Evolutionary conservation across 2,888 invertebrate species (phyloP), one percentile per base, ranked within the genome.

Genomic region (Tetanocera ferruginea): DNA sequence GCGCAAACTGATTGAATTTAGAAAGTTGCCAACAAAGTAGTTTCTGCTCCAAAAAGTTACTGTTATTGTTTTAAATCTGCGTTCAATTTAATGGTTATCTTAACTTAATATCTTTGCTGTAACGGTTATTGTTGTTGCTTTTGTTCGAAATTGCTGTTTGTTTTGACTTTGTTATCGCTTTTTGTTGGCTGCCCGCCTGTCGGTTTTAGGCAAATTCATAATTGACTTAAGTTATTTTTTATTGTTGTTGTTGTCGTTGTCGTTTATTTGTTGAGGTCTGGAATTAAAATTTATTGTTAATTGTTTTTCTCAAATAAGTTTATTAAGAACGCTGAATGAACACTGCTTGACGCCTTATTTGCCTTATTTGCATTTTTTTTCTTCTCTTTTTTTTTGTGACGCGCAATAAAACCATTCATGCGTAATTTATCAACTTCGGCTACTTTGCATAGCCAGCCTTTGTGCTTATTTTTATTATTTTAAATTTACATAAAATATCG

Each of bases 21-120:
- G 70, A 70, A 70, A 70, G 70, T 70, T 70, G 70, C 70, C 52
- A 51, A 25, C 49, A 51, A 69, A 43, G 51, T 69, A 25, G 25
- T 49, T 69, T 43, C 19, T 25, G 51, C 43, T 43, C n/a, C 43
- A 51, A 23, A 14, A 49, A 69, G 25, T 23, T 31, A 34, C 64
- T 31, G 64, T 64, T 64, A 31, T 28, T 70, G 52, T 25, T 17
- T 23, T 69, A 28, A 69, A 28, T 43, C 19, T 43, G 9, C 37
- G 23, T 67, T 23, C 23, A 55, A 23, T 55, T 43, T 43, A 43
- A 43, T 43, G 43, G 43, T 11, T 43, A 43, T 43, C 43, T 43
- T 43, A 43, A 43, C 43, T 43, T 43, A 43, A 43, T 55, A 19
- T 55, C 23, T 19, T 55, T 55, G 55, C 23, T 55, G 23, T 55